Conservation (phyloP, 2,797 vertebrate species). For the Falco cherrug region DNA sequence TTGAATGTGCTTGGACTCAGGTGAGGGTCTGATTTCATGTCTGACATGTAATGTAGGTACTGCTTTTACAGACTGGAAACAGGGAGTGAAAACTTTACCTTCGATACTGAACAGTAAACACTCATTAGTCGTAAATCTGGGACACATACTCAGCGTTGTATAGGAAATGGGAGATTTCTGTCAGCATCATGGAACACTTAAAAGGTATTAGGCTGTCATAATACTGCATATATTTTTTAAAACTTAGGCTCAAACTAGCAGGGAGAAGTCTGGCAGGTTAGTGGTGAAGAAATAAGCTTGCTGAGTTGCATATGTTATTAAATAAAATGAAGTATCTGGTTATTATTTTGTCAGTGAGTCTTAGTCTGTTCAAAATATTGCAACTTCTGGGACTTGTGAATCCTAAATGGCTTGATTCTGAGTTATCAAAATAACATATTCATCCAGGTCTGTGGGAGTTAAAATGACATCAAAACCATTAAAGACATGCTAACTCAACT, state of each 20-base stretch:
- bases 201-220: neutral
- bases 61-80: neutral
- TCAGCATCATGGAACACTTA: neutral
- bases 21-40: neutral
- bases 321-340: neutral
- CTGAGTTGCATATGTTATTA: neutral
- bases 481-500: neutral
- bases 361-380: slow-evolving; percentile 1
- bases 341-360: neutral
- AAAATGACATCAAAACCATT: neutral
- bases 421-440: neutral
- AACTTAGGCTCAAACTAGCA: neutral
- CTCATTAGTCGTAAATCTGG: neutral
- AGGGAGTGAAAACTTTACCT: neutral
- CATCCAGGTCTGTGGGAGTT: neutral
- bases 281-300: neutral
- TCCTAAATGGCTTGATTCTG: neutral
- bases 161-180: neutral
- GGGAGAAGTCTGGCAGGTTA: neutral
- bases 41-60: neutral
- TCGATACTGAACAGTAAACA: neutral
- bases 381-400: neutral
- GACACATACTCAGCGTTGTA: neutral
- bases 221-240: neutral
- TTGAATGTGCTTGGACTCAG: neutral